Evolutionary conservation across 2,797 vertebrate species (phyloP).

Genomic region (Silurus lanzhouensis): DNA sequence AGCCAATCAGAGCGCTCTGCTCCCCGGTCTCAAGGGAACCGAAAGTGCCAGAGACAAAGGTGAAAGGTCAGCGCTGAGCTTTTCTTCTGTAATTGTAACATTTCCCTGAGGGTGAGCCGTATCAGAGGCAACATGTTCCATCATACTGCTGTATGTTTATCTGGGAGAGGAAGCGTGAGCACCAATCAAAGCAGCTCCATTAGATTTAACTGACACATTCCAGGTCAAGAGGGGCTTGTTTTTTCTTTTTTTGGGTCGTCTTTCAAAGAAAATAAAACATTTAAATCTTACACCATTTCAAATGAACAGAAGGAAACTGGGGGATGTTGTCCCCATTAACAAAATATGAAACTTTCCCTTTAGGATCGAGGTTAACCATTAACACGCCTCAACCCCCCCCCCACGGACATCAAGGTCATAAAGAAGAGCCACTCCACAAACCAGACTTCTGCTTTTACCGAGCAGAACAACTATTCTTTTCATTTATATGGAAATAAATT

Average conservation of each 20-base stretch:
- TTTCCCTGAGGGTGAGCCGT: constrained; percentile 62
- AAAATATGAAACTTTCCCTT: too few species aligned
- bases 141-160: constrained; percentile 61
- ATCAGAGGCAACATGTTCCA: constrained; percentile 60
- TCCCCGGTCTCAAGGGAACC: constrained; percentile 24
- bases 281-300: constrained; percentile 41
- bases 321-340: constrained; percentile 39
- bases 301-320: constrained; percentile 29
- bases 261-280: constrained; percentile 37
- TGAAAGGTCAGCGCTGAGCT: constrained; percentile 57
- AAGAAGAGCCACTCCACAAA: constrained; percentile 42
- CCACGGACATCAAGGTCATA: background rate
- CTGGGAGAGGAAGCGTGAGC: constrained; percentile 52
- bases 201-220: constrained; percentile 52
- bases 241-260: constrained; percentile 5
- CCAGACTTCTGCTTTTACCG: constrained; percentile 42
- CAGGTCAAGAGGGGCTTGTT: constrained; percentile 48
- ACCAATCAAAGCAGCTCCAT: constrained; percentile 46
- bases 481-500: constrained; percentile 64
- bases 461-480: constrained; percentile 53
- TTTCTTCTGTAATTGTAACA: constrained; percentile 64
- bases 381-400: background rate
- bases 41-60: constrained; percentile 35
- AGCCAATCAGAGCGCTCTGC: constrained; percentile 1
- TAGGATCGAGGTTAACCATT: constrained; percentile 38